Conservation (phyloP, 2,888 invertebrate species). For the Drosophila niveifrons region DNA sequence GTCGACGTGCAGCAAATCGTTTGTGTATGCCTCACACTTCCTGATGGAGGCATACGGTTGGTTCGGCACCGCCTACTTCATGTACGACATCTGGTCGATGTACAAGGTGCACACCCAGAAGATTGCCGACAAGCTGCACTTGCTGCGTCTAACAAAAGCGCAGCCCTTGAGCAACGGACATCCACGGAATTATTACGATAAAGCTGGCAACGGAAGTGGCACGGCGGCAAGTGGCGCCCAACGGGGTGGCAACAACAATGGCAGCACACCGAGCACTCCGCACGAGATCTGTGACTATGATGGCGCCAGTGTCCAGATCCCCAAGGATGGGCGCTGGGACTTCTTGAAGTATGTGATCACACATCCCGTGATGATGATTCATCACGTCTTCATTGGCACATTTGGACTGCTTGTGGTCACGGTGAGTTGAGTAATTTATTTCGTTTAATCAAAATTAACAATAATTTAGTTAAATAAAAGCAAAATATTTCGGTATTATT, state of each 20-base stretch:
- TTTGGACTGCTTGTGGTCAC: constrained; percentile 91
- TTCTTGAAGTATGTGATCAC: constrained; percentile 87
- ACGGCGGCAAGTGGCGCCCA: background rate
- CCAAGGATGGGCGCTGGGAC: constrained; percentile 83
- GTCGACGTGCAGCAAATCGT: constrained; percentile 90
- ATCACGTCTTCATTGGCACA: constrained; percentile 91
- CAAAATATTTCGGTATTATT: too few relatives aligned
- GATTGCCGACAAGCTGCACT: constrained; percentile 84
- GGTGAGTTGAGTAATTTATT: constrained; percentile 86
- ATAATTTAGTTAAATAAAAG: too few relatives aligned
- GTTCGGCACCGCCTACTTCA: constrained; percentile 92
- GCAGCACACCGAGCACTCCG: constrained; percentile 68
- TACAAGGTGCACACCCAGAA: constrained; percentile 88
- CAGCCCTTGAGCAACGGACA: constrained; percentile 40
- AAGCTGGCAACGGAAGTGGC: constrained; percentile 51
- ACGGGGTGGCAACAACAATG: constrained; percentile 56
- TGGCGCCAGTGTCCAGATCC: constrained; percentile 81
- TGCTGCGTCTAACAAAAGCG: constrained; percentile 76
- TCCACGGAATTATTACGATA: constrained; percentile 62
- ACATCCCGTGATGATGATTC: constrained; percentile 90
- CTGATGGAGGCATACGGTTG: constrained; percentile 92
- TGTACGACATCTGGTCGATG: constrained; percentile 93
- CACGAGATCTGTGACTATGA: constrained; percentile 84
- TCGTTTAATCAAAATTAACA: too few relatives aligned
- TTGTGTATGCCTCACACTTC: constrained; percentile 89